A percentile compares a stretch with the other conserved stretches of the same genome.
phyloP scores from a whole-genome alignment of 2,113 vertebrate genomes.

The Loxodonta africana region DNA sequence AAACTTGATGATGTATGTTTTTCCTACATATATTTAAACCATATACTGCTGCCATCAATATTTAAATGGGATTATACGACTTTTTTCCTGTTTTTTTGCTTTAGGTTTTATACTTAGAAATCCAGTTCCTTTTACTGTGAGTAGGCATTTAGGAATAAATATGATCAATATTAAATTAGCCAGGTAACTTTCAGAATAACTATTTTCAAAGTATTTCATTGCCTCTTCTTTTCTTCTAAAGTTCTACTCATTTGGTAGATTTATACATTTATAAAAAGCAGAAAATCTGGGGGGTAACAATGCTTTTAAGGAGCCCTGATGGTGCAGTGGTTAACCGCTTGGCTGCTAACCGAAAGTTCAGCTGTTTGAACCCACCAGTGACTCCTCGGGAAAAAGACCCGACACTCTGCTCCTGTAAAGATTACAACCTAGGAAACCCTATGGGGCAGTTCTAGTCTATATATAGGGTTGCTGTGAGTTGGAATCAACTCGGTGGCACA shows the following conservation, averaged over 20 bases:
- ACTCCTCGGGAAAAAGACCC: not conserved
- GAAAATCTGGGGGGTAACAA: not conserved
- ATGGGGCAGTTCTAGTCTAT: not conserved
- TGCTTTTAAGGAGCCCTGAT: not conserved
- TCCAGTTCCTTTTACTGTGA: slow-evolving; percentile 3
- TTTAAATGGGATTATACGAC: not conserved
- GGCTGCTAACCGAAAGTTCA: not conserved
- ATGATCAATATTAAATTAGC: not conserved
- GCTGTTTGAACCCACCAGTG: not conserved
- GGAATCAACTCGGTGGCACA: too few relatives aligned
- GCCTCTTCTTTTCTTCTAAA: not conserved
- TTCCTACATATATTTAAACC: not conserved
- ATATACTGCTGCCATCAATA: not conserved
- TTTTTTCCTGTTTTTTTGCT: not conserved
- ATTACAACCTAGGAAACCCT: not conserved
- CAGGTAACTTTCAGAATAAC: not conserved
- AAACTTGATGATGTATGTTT: not conserved
- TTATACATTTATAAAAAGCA: not conserved
- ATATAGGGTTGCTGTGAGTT: not conserved
- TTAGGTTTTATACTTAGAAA: slow-evolving; percentile 26
- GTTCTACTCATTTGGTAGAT: not conserved
- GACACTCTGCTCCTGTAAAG: not conserved
- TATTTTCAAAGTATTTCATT: not conserved
- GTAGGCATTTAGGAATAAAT: slow-evolving; percentile 12
- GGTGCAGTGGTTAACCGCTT: too few relatives aligned